These are phyloP conservation scores for Trichonephila clavata DNA, from an alignment of 1,140 invertebrate species.

Conservation along the genomic window DNA sequence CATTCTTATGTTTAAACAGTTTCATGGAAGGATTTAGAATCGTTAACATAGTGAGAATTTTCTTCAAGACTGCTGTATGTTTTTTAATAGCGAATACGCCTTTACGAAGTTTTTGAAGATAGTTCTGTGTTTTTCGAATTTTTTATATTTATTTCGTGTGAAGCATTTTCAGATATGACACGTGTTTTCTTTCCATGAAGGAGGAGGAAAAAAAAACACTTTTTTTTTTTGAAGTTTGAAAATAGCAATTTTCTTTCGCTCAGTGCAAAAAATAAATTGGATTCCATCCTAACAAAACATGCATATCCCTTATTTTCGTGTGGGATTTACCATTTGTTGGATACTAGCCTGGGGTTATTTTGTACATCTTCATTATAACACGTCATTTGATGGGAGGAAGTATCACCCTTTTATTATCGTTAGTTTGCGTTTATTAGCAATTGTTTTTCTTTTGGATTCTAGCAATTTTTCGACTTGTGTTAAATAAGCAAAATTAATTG, in stretches of 20 bases:
- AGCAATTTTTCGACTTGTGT: too few species aligned
- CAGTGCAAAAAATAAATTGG: not conserved
- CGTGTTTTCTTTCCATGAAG: not conserved
- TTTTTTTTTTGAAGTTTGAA: not conserved
- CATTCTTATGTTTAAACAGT: too few species aligned
- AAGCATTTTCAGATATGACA: not conserved
- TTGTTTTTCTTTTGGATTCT: too few species aligned
- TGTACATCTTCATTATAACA: not conserved
- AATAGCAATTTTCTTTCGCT: not conserved
- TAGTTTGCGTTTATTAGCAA: too few species aligned
- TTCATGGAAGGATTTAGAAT: too few species aligned
- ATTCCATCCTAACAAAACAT: slow-evolving; percentile 24
- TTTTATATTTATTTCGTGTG: not conserved
- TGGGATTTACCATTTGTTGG: not conserved
- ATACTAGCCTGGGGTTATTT: slow-evolving; percentile 6
- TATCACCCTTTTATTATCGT: too few species aligned
- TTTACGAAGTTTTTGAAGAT: too few species aligned
- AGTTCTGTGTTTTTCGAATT: too few species aligned
- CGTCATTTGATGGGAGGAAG: not conserved
- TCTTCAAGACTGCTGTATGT: too few species aligned
- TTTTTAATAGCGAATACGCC: too few species aligned
- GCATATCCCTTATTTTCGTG: not conserved
- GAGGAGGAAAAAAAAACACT: not conserved
- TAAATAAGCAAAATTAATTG: too few species aligned
- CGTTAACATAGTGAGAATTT: too few species aligned